Conservation (phyloP, 2,888 invertebrate genomes). For the Parascotia fuliginaria region DNA sequence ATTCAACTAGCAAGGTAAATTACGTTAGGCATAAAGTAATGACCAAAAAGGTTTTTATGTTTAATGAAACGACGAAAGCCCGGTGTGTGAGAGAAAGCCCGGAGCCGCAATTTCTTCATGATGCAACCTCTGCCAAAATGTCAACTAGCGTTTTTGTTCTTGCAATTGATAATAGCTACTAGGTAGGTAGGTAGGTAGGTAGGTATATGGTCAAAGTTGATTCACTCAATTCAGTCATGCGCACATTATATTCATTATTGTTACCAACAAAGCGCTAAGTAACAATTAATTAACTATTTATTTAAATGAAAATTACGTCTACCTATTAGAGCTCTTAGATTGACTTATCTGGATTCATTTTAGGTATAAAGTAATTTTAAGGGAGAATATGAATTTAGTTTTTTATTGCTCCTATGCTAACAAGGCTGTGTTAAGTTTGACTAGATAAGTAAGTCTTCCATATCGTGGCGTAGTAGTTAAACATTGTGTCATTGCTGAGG, state of each 20-base stretch:
- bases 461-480: background rate
- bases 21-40: constrained; percentile 7
- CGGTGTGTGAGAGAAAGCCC: constrained; percentile 38
- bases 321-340: constrained; percentile 53
- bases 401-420: no score
- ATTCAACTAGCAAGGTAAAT: constrained; percentile 7
- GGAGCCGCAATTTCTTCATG: constrained; percentile 32
- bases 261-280: constrained; percentile 23
- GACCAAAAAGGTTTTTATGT: constrained; percentile 16
- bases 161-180: constrained; percentile 11
- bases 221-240: constrained; percentile 10
- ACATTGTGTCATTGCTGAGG: constrained; percentile 18
- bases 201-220: constrained; percentile 12
- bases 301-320: constrained; percentile 31
- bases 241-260: background rate
- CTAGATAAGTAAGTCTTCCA: background rate
- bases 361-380: no score
- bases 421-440: background rate
- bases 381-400: background rate
- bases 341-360: constrained; percentile 42
- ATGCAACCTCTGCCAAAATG: constrained; percentile 34
- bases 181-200: no score
- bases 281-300: constrained; percentile 15
- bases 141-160: constrained; percentile 17
- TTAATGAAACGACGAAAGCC: constrained; percentile 13